Evolutionary conservation across 2,888 invertebrate species (phyloP).

Genomic region (Archips xylosteana): DNA sequence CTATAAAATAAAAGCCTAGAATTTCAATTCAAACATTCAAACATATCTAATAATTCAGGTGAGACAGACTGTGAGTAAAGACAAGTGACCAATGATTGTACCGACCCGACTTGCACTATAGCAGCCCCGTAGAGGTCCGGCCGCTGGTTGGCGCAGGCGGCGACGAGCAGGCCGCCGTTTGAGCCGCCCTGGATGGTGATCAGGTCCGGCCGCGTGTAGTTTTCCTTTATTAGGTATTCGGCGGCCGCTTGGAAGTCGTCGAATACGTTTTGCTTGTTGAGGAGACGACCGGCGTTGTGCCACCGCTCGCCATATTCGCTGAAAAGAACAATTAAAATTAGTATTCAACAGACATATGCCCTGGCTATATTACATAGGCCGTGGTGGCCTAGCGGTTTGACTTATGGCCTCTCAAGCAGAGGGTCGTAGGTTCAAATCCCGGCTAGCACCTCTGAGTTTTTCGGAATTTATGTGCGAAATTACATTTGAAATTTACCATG

Average conservation of each 20-base stretch:
- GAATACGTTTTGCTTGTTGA: slow-evolving; percentile 98
- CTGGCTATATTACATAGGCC: too few species aligned
- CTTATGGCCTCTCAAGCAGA: too few species aligned
- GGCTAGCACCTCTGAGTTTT: too few species aligned
- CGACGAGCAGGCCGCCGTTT: slow-evolving; percentile 98
- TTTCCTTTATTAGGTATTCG: slow-evolving; percentile 92
- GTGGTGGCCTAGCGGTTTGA: too few species aligned
- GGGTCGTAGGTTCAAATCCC: too few species aligned
- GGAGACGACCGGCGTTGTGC: slow-evolving; percentile 96
- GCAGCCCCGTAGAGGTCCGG: slow-evolving; percentile 97
- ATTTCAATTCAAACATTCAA: too few species aligned
- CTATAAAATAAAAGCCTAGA: too few species aligned
- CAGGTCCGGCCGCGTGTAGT: slow-evolving; percentile 91
- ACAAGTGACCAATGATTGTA: slow-evolving; percentile 55
- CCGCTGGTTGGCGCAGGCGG: slow-evolving; percentile 97
- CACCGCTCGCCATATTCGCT: slow-evolving; percentile 99
- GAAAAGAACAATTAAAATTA: slow-evolving; percentile 45
- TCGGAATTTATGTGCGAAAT: too few species aligned
- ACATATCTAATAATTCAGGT: too few species aligned
- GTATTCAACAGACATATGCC: neutral
- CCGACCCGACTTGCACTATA: slow-evolving; percentile 96
- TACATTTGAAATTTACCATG: too few species aligned
- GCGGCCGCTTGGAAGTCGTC: slow-evolving; percentile 98
- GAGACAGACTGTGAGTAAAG: too few species aligned
- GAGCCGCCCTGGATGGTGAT: slow-evolving; percentile 97